Conservation (phyloP, 2,113 vertebrate species). For the Piaya cayana region DNA sequence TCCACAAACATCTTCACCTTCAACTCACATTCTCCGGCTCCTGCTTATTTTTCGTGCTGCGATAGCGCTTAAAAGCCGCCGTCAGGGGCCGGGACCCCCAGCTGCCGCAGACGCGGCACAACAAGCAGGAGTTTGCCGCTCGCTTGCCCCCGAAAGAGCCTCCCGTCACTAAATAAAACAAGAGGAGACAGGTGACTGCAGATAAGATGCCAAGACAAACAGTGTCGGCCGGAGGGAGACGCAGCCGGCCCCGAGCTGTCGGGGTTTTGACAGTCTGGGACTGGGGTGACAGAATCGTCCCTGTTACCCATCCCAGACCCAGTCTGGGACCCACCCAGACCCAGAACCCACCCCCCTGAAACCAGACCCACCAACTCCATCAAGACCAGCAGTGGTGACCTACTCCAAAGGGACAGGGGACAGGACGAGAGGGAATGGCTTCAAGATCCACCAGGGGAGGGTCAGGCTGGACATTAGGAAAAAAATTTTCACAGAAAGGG, state of each 20-base stretch:
- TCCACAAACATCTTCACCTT: constrained; percentile 41
- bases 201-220: background rate
- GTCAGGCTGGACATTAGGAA: too few species aligned
- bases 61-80: background rate
- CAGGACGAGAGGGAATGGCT: too few species aligned
- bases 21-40: background rate
- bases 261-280: background rate
- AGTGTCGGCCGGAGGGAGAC: accelerated
- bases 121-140: background rate
- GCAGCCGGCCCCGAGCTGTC: background rate
- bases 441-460: too few species aligned
- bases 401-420: too few species aligned
- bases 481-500: too few species aligned
- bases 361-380: accelerated
- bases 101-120: background rate
- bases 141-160: background rate
- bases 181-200: background rate
- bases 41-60: accelerated
- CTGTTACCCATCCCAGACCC: background rate
- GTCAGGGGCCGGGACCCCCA: background rate
- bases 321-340: too few species aligned
- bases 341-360: background rate
- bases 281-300: accelerated
- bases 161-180: background rate
- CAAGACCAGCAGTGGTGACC: background rate